Conservation (phyloP, 1,140 invertebrate species). For the Amyelois transitella region DNA sequence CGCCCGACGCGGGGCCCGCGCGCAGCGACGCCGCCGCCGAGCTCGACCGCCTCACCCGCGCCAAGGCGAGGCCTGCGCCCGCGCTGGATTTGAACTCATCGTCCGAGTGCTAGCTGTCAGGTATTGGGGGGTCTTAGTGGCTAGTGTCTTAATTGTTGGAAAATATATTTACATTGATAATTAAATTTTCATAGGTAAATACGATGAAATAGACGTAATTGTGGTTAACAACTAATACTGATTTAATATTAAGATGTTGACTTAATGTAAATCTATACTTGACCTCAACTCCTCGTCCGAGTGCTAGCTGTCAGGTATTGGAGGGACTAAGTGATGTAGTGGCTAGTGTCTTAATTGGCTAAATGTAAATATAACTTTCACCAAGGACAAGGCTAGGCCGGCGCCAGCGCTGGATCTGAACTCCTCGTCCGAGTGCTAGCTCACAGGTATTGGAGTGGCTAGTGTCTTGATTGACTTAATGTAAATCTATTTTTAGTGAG, state of each 20-base stretch:
- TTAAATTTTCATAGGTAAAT: constrained; percentile 2
- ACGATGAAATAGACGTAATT: neutral
- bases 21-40: constrained; percentile 94
- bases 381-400: constrained; percentile 76
- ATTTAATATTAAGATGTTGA: neutral
- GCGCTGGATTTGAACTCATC: constrained; percentile 62
- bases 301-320: no score
- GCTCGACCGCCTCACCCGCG: constrained; percentile 88
- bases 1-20: constrained; percentile 76
- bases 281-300: constrained; percentile 59
- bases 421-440: constrained; percentile 43
- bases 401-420: constrained; percentile 66
- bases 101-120: constrained; percentile 41
- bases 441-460: no score
- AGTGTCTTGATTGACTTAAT: no score
- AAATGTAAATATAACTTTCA: no score
- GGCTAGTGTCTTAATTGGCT: no score
- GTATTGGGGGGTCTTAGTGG: no score
- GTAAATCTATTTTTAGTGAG: no score
- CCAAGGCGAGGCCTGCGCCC: constrained; percentile 70
- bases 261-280: no score
- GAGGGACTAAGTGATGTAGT: no score
- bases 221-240: neutral
- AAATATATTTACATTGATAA: constrained; percentile 3
- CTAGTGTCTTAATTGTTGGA: no score